Conservation (phyloP, 2,888 invertebrate species). For the Beris morrisii region DNA sequence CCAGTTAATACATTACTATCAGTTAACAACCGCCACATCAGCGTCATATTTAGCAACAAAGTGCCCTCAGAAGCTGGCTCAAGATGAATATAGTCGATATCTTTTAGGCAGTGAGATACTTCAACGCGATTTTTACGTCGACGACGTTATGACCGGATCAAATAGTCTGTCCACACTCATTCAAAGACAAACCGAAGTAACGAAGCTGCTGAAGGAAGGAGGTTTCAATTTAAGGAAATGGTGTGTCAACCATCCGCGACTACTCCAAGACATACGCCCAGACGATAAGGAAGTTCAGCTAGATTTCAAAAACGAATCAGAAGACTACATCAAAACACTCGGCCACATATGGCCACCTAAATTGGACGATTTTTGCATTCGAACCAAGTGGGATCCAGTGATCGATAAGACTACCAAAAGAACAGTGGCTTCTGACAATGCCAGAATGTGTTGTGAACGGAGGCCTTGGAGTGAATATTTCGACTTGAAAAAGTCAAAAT, state of each 20-base stretch:
- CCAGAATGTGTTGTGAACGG: too few relatives aligned
- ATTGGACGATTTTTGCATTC: slow-evolving; percentile 10
- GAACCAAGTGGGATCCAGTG: not conserved
- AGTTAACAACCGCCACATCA: too few relatives aligned
- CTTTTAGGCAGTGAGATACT: slow-evolving; percentile 56
- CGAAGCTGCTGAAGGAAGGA: not conserved
- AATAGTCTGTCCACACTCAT: not conserved
- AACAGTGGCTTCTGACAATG: too few relatives aligned
- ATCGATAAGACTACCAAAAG: too few relatives aligned
- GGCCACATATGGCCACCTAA: slow-evolving; percentile 21
- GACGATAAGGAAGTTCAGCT: slow-evolving; percentile 5
- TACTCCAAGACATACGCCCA: slow-evolving; percentile 6
- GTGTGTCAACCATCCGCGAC: not conserved
- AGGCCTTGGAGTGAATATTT: too few relatives aligned
- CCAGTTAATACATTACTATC: slow-evolving; percentile 8
- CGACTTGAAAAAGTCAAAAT: too few relatives aligned
- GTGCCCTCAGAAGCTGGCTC: slow-evolving; percentile 49
- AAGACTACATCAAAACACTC: slow-evolving; percentile 13
- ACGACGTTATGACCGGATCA: slow-evolving; percentile 52
- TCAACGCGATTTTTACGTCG: slow-evolving; percentile 56
- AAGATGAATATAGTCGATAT: slow-evolving; percentile 59
- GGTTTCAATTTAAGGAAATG: slow-evolving; percentile 26
- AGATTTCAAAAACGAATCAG: not conserved
- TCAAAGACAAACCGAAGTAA: not conserved
- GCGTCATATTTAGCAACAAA: too few relatives aligned